Conservation (phyloP, 2,888 invertebrate genomes). For the Dynastes grantii region DNA sequence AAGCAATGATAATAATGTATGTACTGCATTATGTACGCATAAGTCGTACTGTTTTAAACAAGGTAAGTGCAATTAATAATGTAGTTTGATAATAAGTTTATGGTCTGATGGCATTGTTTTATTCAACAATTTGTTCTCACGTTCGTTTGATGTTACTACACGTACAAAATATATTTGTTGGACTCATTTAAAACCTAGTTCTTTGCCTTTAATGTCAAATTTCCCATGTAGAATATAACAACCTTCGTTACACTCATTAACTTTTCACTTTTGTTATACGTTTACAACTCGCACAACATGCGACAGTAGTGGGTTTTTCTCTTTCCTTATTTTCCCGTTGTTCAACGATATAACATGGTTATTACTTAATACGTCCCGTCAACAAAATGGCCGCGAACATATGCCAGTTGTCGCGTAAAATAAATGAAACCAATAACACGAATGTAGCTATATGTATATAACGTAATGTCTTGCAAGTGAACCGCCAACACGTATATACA, state of each 20-base stretch:
- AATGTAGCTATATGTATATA: background rate
- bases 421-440: slow-evolving; percentile 62
- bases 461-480: background rate
- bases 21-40: too few relatives aligned
- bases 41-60: too few relatives aligned
- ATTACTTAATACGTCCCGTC: slow-evolving; percentile 27
- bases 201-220: too few relatives aligned
- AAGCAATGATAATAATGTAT: too few relatives aligned
- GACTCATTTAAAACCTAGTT: too few relatives aligned
- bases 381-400: slow-evolving; percentile 61
- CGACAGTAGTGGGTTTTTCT: too few relatives aligned
- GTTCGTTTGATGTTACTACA: too few relatives aligned
- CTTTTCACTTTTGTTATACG: background rate
- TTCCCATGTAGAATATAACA: background rate
- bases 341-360: background rate
- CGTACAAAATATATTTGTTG: too few relatives aligned
- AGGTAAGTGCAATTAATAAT: too few relatives aligned
- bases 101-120: too few relatives aligned
- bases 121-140: too few relatives aligned
- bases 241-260: background rate
- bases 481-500: background rate
- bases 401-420: slow-evolving; percentile 56
- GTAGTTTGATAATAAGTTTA: too few relatives aligned
- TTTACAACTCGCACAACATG: background rate
- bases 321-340: slow-evolving; percentile 7